Evolutionary conservation across 2,888 invertebrate genomes (phyloP).

Genomic region (Platypus cylindrus): DNA sequence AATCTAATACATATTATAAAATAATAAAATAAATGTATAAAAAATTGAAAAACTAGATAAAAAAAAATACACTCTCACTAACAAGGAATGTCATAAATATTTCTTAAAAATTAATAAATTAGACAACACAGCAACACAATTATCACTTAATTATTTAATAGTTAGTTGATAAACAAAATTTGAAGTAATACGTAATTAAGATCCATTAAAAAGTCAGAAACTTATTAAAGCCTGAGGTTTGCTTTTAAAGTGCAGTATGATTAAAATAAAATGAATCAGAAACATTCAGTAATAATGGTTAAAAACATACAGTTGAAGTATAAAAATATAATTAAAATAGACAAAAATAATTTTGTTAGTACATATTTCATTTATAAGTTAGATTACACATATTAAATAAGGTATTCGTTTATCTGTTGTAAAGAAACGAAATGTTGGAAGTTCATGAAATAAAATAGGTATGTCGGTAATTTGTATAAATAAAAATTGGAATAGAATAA

Average conservation of each 20-base stretch:
- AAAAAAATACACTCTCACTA: conserved; percentile 19
- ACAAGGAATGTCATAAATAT: conserved; percentile 20
- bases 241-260: conserved; percentile 6
- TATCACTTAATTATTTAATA: conserved; percentile 2
- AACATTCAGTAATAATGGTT: conserved; percentile 13
- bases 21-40: too few species aligned
- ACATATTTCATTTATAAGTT: conserved; percentile 1
- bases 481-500: too few species aligned
- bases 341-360: background rate
- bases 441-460: background rate
- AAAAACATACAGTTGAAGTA: conserved; percentile 2
- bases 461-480: too few species aligned
- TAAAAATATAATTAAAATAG: conserved; percentile 6
- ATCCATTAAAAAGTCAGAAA: conserved; percentile 1
- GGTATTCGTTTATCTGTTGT: too few species aligned
- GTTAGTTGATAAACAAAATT: background rate
- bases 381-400: too few species aligned
- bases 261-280: conserved; percentile 5
- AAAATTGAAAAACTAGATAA: conserved; percentile 11
- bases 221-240: conserved; percentile 3
- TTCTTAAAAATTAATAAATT: conserved; percentile 6
- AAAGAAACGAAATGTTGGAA: too few species aligned
- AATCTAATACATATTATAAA: conserved; percentile 7
- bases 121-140: conserved; percentile 1
- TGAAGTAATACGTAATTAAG: background rate